phyloP scores from a whole-genome alignment of 1,140 invertebrate genomes.

The Proctacanthus coquilletti region DNA sequence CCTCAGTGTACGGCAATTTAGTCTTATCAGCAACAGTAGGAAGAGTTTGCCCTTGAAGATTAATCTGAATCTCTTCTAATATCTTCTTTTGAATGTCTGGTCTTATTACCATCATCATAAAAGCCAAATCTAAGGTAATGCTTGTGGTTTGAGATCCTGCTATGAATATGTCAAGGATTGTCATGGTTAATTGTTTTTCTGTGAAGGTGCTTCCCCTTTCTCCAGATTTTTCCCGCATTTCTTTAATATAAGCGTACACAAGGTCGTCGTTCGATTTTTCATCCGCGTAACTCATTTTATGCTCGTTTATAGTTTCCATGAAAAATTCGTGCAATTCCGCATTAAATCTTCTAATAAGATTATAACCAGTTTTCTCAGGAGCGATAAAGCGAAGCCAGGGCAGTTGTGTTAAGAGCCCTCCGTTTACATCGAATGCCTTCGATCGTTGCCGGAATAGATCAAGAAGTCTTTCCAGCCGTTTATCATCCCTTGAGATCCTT shows the following conservation, averaged over 20 bases:
- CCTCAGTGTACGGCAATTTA: slow-evolving; percentile 46
- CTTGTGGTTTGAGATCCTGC: slow-evolving; percentile 58
- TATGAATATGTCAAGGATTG: slow-evolving; percentile 56
- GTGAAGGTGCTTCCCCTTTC: slow-evolving; percentile 31
- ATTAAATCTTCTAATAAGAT: slow-evolving; percentile 46
- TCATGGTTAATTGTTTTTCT: slow-evolving; percentile 52
- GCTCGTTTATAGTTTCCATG: slow-evolving; percentile 43
- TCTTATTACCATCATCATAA: slow-evolving; percentile 49
- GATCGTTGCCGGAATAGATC: slow-evolving; percentile 43
- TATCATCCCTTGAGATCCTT: slow-evolving; percentile 31
- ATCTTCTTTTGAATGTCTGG: slow-evolving; percentile 49
- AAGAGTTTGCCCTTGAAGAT: slow-evolving; percentile 27
- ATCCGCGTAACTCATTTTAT: slow-evolving; percentile 35
- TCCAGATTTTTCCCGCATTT: slow-evolving; percentile 39
- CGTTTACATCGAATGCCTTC: slow-evolving; percentile 50
- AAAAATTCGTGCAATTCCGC: slow-evolving; percentile 39
- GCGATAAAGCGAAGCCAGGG: slow-evolving; percentile 54
- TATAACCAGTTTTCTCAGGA: slow-evolving; percentile 50
- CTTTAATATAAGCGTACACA: slow-evolving; percentile 58
- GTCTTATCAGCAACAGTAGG: slow-evolving; percentile 30
- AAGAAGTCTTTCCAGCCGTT: slow-evolving; percentile 40
- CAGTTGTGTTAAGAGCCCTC: slow-evolving; percentile 46
- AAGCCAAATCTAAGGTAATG: slow-evolving; percentile 49
- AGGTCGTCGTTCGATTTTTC: slow-evolving; percentile 35
- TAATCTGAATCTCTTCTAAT: slow-evolving; percentile 43